Evolutionary conservation across 2,113 vertebrate species (phyloP), one percentile per base, ranked within the genome.

Genomic region (Panurus biarmicus): DNA sequence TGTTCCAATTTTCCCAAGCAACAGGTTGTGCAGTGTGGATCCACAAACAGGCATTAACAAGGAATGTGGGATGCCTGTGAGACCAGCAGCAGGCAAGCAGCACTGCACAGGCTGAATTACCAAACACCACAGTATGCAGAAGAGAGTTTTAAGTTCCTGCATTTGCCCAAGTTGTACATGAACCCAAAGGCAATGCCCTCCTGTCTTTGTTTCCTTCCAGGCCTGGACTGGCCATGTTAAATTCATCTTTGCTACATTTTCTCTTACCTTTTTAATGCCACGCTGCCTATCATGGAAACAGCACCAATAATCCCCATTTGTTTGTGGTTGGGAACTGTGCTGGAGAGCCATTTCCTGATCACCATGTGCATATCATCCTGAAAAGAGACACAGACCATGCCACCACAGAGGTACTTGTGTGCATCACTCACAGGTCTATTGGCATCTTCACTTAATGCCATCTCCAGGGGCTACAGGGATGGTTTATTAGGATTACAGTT

Each of bases 321-420:
- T 75, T 98, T 99, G 97, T 99, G 99, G 94, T 98, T 99, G 45
- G 98, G 97, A 83, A 98, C 93, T 0, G 98, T 98, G 97, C 99
- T 99, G 86, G 99, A 99, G 36, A 99, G 98, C 97, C 99, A 99
- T 71, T 99, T 99, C 48, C 99, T 98, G 94, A 99, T 98, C 91
- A 99, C 99, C 64, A 99, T 98, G 96, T 99, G 98, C 98, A 99
- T 98, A 84, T 99, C 99, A 91, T 99, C 99, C 99, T 99, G 94
- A 45, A 92, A 88, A 79, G 42, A 67, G 45, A 80, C 51, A 74
- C 14, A 71, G 47, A 62, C 9, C 12, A 25, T 2, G 5, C 90
- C 38, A 91, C 28, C 35, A 88, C 70, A 40, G 23, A 71, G 44
- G 12, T 31, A 74, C 9, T 26, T 71, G 20, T 14, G 56, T 35